Percentiles rank a stretch among this genome's conserved stretches.
Conservation (phyloP, 2,888 invertebrate genomes). For the Ophion ventricosus region DNA sequence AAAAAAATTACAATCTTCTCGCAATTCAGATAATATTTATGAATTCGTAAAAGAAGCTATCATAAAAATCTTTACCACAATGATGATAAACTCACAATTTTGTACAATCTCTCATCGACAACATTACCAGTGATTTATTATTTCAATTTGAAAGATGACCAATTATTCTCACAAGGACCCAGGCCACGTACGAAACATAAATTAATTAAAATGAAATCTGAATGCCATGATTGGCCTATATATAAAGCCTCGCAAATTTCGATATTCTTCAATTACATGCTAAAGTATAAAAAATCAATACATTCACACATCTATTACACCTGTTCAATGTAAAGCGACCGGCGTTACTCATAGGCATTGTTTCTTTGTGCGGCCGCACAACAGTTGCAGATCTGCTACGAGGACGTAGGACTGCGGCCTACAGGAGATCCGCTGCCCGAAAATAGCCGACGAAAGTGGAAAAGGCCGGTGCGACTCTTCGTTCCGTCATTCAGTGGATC, state of each 20-base stretch:
- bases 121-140: too few relatives aligned
- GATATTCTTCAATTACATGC: not conserved
- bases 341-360: not conserved
- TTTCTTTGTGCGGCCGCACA: slow-evolving; percentile 18
- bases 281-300: not conserved
- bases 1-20: too few relatives aligned
- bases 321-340: not conserved
- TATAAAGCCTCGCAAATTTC: not conserved
- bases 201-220: too few relatives aligned
- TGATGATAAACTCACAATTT: too few relatives aligned
- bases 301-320: not conserved
- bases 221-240: not conserved
- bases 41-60: too few relatives aligned
- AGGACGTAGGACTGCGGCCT: not conserved
- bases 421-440: not conserved
- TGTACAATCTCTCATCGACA: too few relatives aligned
- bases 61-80: too few relatives aligned
- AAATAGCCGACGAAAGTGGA: slow-evolving; percentile 22
- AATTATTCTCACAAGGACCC: too few relatives aligned
- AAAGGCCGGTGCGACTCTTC: not conserved
- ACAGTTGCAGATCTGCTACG: slow-evolving; percentile 38
- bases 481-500: not conserved
- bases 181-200: too few relatives aligned
- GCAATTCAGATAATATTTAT: too few relatives aligned
- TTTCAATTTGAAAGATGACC: too few relatives aligned